Evolutionary conservation across 2,888 invertebrate species (phyloP).

Genomic region (Sesamia inferens): DNA sequence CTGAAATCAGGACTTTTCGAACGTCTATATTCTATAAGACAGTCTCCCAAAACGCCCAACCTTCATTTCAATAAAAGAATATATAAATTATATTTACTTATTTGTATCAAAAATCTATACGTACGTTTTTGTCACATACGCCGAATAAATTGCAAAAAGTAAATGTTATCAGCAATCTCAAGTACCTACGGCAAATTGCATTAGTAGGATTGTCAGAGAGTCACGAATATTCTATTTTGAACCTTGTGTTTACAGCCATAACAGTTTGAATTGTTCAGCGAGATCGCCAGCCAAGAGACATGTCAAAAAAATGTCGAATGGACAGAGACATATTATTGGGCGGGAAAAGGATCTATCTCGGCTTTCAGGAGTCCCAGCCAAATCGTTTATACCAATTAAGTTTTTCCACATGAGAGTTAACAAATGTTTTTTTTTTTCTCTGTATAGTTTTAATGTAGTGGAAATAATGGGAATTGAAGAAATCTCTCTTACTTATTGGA

Average conservation of each 20-base stretch:
- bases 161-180: constrained; percentile 7
- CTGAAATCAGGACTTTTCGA: too few species aligned
- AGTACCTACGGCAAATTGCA: constrained; percentile 7
- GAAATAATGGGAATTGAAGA: constrained; percentile 12
- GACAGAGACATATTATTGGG: constrained; percentile 65
- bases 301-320: constrained; percentile 63
- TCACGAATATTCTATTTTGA: constrained; percentile 2
- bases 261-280: constrained; percentile 34
- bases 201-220: constrained; percentile 18
- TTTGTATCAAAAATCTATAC: neutral
- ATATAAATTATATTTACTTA: too few species aligned
- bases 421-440: constrained; percentile 10
- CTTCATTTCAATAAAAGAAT: too few species aligned
- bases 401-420: constrained; percentile 23
- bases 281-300: constrained; percentile 21
- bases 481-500: neutral
- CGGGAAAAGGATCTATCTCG: constrained; percentile 58
- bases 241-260: constrained; percentile 36
- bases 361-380: constrained; percentile 47
- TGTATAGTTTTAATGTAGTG: constrained; percentile 9
- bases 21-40: too few species aligned
- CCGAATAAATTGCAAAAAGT: constrained; percentile 1
- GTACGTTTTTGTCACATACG: neutral
- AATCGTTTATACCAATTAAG: constrained; percentile 60
- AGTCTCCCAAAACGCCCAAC: too few species aligned